Base-by-base conservation (phyloP, 2,888 invertebrate genomes). In the Drosophila setosimentum region DNA sequence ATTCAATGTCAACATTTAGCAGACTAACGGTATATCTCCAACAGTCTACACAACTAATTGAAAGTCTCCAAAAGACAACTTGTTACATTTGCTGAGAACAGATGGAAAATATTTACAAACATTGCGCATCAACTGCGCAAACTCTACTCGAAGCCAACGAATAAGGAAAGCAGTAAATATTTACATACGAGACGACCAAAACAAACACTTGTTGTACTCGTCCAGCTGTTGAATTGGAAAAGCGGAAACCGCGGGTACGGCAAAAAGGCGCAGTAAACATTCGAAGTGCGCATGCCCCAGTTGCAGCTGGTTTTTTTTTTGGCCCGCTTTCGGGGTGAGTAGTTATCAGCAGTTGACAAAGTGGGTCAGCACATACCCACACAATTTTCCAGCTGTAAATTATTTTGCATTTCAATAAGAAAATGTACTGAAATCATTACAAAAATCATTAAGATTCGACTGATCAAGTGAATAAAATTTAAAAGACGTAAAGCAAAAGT, bases 151-250 rank as follows among this genome's bases (percentile, higher is more conserved):
- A 16, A 50, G 27, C 3, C 55, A 50, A 49, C 65, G 68, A 71
- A 80, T 80, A 68, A 70, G 67, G 21, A 32, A 51, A 40, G 10
- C 4, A 3, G 73, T 77, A 80, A 86, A 80, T 89, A 80, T 89
- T 86, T 86, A 80, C 78, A 37, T n/a, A n/a, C 18, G 51, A 65
- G 45, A 55, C 57, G 61, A 64, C 72, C 76, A 86, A 86, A 86
- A 89, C 87, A 86, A 90, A 76, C 87, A 87, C 91, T 90, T 87
- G 91, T 87, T 81, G 90, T 21, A 10, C 18, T 35, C 18, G 2
- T 7, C 37, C 8, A 42, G 27, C 42, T 51, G 59, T 40, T 49
- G 29, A 27, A 32, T 42, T 40, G 68, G 58, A 49, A 60, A 68
- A 59, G 66, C 60, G 64, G 48, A 64, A 76, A 49, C 21, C 40